Evolutionary conservation across 64 coral and sea anemone genomes (phyloP), one percentile per base, ranked within the genome.

Genomic region (Astreopora myriophthalma): DNA sequence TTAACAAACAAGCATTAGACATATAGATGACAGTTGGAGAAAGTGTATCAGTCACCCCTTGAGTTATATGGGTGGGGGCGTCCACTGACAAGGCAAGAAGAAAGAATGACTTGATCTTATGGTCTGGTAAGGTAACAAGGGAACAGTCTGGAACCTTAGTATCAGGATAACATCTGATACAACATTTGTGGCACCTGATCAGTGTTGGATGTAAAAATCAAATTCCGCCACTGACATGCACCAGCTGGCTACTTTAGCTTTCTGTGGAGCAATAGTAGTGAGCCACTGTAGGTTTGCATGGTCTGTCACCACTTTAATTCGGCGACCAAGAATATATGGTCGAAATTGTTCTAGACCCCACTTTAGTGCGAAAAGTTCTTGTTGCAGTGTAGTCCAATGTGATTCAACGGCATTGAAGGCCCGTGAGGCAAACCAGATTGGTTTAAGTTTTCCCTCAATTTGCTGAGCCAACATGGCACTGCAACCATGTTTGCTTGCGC

Each of bases 271-370:
- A 30, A 55, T 31, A n/a, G 85, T 26, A 10, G 85, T 74, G 0
- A 88, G 27, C 86, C 66, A 88, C 24, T 44, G 8, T 5, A 88
- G 51, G 48, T 74, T 74, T 28, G 44, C 70, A 75, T 88, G 86
- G 46, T 88, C 85, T 19, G 69, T 88, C 3, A 74, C 6, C 2
- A 88, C 46, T 75, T 60, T 88, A 14, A 75, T 20, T 25, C 69
- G 23, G 28, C 70, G 86, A 42, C 86, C 86, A 75, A 74, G 70
- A 30, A 75, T 32, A 7, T 88, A 88, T 35, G 35, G 20, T 10
- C 86, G 69, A 75, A 88, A 88, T 32, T 74, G 86, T 75, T 88
- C 86, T 23, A 88, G 31, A 23, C 40, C 86, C 86, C 86, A 88
- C 14, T 74, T 75, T 6, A 88, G 20, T 1, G 48, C 86, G 31